Evolutionary conservation across 1,140 invertebrate species (phyloP), one percentile per base, ranked within the genome.

Genomic region (Chironomus tepperi): DNA sequence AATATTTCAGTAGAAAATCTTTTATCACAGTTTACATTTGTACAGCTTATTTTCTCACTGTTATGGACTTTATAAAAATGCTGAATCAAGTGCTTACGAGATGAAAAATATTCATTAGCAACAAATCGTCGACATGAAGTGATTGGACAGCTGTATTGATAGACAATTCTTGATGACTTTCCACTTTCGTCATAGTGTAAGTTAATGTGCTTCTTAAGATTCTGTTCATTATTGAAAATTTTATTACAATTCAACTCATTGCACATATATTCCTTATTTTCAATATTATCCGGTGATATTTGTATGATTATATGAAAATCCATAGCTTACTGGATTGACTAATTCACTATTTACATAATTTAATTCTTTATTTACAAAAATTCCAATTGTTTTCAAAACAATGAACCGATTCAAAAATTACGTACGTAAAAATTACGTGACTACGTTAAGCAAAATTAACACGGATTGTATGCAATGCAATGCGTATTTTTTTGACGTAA

Each of bases 1-100:
- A 83, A 80, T 70, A 83, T 78, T 76, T 84, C 79, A 0, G 84
- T 86, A 5, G 87, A 82, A 78, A 89, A 89, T 75, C 82, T 81
- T 77, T 88, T 88, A 1, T 82, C 77, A 75, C 88, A 89, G 21
- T 77, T 78, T 5, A 76, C 77, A 70, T 70, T 70, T 70, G 16
- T 70, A 16, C 65, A 70, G 7, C 8, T 18, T 10, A 70, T 21
- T 70, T 70, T 70, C 18, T 70, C 9, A 9, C 15, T 70, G 10
- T 70, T 70, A 6, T 70, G 65, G 2, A 70, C 65, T 19, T 70
- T 70, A 18, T 18, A 70, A 6, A 70, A 70, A 19, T 70, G 65
- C 18, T 70, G 65, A 70, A 21, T 18, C 0, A 70, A 12, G 3
- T 70, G 65, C 7, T 70, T 70, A 1, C 65, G 65, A 3, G 65